These are phyloP conservation scores for Alexandromys fortis DNA, from an alignment of 2,113 vertebrate genomes.

Conservation along the genomic window DNA sequence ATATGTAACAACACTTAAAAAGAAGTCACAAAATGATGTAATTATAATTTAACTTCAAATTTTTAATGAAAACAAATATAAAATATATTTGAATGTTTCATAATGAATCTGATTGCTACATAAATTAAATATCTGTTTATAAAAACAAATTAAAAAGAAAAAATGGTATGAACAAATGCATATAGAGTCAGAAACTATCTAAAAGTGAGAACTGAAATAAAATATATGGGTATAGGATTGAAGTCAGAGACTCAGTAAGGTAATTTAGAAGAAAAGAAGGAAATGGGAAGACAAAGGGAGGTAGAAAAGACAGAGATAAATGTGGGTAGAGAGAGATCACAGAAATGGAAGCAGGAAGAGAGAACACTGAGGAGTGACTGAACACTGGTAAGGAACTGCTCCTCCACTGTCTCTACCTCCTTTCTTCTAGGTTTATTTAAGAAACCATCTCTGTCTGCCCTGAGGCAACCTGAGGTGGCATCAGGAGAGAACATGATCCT, in stretches of 20 bases:
- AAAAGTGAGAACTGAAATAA: neutral
- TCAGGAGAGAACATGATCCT: neutral
- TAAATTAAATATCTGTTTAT: neutral
- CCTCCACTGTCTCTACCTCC: too few species aligned
- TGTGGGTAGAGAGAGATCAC: neutral
- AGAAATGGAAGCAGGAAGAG: neutral
- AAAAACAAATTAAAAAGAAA: neutral
- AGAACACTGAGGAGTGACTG: neutral
- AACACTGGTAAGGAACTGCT: neutral
- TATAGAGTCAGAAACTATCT: neutral
- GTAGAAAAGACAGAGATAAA: too few species aligned
- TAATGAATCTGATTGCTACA: too few species aligned
- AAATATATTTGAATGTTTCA: too few species aligned
- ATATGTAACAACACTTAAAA: too few species aligned
- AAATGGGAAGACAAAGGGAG: neutral
- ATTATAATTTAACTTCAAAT: too few species aligned
- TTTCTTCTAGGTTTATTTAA: neutral
- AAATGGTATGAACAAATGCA: neutral
- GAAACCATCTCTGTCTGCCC: neutral
- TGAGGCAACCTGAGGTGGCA: rapidly evolving
- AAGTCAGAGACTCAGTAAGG: neutral
- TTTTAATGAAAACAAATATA: too few species aligned
- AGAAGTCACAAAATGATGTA: too few species aligned
- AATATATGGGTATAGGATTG: neutral
- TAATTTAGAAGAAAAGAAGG: neutral